phyloP scores from a whole-genome alignment of 1,140 invertebrate genomes.

The Euglossa dilemma region DNA sequence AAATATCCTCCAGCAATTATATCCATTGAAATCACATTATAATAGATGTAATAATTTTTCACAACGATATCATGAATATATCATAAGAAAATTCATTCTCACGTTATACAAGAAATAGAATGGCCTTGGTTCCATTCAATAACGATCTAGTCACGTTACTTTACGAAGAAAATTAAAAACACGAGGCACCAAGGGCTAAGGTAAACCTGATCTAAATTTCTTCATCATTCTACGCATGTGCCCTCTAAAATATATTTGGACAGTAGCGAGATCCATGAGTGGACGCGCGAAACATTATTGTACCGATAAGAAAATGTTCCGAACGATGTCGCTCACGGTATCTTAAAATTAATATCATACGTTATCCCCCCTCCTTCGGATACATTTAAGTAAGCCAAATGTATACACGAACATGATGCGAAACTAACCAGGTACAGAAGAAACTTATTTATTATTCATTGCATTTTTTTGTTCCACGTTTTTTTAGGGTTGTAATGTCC shows the following conservation, averaged over 20 bases:
- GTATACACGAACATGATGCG: too few relatives aligned
- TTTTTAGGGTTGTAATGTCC: too few relatives aligned
- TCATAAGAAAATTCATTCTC: background rate
- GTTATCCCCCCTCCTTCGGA: too few relatives aligned
- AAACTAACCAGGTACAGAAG: too few relatives aligned
- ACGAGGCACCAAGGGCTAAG: background rate
- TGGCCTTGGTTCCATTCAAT: constrained; percentile 2
- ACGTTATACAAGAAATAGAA: background rate
- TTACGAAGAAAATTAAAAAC: background rate
- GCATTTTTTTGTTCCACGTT: too few relatives aligned
- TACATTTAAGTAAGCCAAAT: too few relatives aligned
- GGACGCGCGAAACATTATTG: background rate
- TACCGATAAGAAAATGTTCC: fast-evolving
- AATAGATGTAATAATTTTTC: background rate
- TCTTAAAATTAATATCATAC: background rate
- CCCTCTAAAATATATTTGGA: background rate
- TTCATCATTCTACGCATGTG: background rate
- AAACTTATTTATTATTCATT: too few relatives aligned
- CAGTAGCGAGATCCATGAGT: background rate
- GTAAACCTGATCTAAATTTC: constrained; percentile 27
- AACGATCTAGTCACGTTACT: background rate
- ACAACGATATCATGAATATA: background rate
- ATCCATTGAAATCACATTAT: constrained; percentile 12
- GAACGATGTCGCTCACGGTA: background rate
- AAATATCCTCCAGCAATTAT: background rate